Evolutionary conservation across 2,888 invertebrate genomes (phyloP).

Genomic region (Drosophila ezoana): DNA sequence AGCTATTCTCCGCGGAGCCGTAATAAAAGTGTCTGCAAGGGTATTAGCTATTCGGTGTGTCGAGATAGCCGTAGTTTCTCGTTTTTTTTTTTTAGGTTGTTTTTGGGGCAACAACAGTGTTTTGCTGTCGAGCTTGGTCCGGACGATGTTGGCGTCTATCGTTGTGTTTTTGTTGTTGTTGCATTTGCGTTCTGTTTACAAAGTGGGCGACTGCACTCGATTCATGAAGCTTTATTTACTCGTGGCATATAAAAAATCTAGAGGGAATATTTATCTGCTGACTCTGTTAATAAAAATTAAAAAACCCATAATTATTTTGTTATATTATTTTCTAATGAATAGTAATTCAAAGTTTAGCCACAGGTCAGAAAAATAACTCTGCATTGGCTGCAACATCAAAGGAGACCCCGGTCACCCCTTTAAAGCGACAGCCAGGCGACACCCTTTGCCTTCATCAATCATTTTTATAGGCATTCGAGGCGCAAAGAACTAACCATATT

Average conservation of each 20-base stretch:
- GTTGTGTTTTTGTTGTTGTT: constrained; percentile 7
- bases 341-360: constrained; percentile 1
- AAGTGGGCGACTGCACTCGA: constrained; percentile 40
- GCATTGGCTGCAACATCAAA: constrained; percentile 40
- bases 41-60: too few relatives aligned
- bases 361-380: constrained; percentile 3
- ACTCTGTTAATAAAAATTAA: constrained; percentile 25
- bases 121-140: constrained; percentile 14
- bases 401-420: background rate
- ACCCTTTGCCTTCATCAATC: constrained; percentile 71
- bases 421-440: constrained; percentile 37
- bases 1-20: too few relatives aligned
- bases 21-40: too few relatives aligned
- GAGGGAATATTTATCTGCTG: constrained; percentile 2
- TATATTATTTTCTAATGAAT: background rate
- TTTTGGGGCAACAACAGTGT: constrained; percentile 30
- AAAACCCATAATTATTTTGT: constrained; percentile 4
- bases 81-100: constrained; percentile 9
- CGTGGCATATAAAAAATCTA: background rate
- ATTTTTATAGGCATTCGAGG: constrained; percentile 31
- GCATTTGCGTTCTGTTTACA: constrained; percentile 29
- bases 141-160: constrained; percentile 34
- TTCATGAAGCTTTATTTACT: constrained; percentile 18
- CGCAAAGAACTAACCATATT: constrained; percentile 34
- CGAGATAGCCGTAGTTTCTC: too few relatives aligned